Evolutionary conservation across 2,797 vertebrate genomes (phyloP).

Genomic region (Muscicapa striata): DNA sequence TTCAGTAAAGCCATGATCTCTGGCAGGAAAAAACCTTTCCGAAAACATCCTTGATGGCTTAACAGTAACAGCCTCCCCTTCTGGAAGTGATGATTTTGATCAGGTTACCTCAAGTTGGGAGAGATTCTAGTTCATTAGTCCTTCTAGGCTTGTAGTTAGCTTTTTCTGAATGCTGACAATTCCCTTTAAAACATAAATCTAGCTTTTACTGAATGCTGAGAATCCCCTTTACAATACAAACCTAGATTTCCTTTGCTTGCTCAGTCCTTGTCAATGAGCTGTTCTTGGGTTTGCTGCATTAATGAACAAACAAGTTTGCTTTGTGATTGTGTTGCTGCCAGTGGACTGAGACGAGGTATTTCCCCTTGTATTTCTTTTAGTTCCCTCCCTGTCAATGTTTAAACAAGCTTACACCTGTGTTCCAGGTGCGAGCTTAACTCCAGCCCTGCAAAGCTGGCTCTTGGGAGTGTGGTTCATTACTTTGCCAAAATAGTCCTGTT

Average conservation of each 20-base stretch:
- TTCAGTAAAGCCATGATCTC: not conserved
- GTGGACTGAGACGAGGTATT: slow-evolving; percentile 39
- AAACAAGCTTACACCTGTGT: slow-evolving; percentile 34
- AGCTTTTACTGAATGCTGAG: not conserved
- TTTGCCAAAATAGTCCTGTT: not conserved
- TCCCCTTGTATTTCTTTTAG: slow-evolving; percentile 8
- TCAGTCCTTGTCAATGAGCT: not conserved
- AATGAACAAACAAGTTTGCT: not conserved
- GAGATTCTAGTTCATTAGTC: not conserved
- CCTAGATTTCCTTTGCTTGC: not conserved
- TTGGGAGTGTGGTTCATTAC: not conserved
- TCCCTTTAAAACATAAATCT: not conserved
- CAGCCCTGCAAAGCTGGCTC: not conserved
- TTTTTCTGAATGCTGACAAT: not conserved
- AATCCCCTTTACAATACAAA: not conserved
- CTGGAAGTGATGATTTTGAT: slow-evolving; percentile 13
- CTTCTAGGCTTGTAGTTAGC: not conserved
- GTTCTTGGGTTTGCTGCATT: slow-evolving; percentile 1
- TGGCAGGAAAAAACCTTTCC: not conserved
- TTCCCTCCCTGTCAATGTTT: slow-evolving; percentile 28
- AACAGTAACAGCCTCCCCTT: not conserved
- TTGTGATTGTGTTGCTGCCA: not conserved
- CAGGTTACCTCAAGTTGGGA: not conserved
- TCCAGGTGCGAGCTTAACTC: not conserved
- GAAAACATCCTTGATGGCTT: not conserved